Percentiles rank a stretch among this genome's conserved stretches.
Evolutionary conservation across 2,797 vertebrate species (phyloP).

Genomic region (Echeneis naucrates): DNA sequence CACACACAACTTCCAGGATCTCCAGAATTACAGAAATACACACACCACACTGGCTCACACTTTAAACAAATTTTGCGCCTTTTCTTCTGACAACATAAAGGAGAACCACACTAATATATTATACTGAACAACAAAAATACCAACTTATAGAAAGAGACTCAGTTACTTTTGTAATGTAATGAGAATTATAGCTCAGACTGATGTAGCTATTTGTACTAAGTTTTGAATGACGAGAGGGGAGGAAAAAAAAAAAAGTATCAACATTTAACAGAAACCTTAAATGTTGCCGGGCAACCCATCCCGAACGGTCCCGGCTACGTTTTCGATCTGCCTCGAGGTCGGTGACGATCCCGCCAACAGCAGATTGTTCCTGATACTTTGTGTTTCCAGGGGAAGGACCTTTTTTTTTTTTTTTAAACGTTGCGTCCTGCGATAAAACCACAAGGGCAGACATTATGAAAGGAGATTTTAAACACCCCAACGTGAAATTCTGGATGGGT

Average conservation of each 20-base stretch:
- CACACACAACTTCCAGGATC: slow-evolving; percentile 42
- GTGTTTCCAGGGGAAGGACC: slow-evolving; percentile 8
- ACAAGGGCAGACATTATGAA: slow-evolving; percentile 18
- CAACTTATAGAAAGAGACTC: slow-evolving; percentile 70
- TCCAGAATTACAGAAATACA: slow-evolving; percentile 20
- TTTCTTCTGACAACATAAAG: slow-evolving; percentile 69
- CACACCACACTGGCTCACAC: slow-evolving; percentile 33
- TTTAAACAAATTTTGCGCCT: slow-evolving; percentile 72
- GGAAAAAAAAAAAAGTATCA: slow-evolving; percentile 45
- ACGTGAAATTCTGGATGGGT: slow-evolving; percentile 62
- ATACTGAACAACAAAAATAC: slow-evolving; percentile 65
- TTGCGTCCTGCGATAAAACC: slow-evolving; percentile 28
- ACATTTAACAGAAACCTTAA: slow-evolving; percentile 65
- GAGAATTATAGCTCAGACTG: slow-evolving; percentile 76
- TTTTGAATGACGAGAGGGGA: slow-evolving; percentile 69
- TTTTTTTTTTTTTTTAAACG: slow-evolving; percentile 13
- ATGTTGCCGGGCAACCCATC: slow-evolving; percentile 67
- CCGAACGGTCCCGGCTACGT: slow-evolving; percentile 37
- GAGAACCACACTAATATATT: slow-evolving; percentile 79
- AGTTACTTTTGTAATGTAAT: slow-evolving; percentile 79
- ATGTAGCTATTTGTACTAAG: slow-evolving; percentile 83
- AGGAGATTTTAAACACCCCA: slow-evolving; percentile 40
- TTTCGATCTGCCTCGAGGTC: slow-evolving; percentile 51
- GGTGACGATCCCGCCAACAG: slow-evolving; percentile 23
- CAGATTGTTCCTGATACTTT: slow-evolving; percentile 24